Evolutionary conservation across 2,888 invertebrate species (phyloP), one percentile per base, ranked within the genome.

Genomic region (Tanypteryx hageni): DNA sequence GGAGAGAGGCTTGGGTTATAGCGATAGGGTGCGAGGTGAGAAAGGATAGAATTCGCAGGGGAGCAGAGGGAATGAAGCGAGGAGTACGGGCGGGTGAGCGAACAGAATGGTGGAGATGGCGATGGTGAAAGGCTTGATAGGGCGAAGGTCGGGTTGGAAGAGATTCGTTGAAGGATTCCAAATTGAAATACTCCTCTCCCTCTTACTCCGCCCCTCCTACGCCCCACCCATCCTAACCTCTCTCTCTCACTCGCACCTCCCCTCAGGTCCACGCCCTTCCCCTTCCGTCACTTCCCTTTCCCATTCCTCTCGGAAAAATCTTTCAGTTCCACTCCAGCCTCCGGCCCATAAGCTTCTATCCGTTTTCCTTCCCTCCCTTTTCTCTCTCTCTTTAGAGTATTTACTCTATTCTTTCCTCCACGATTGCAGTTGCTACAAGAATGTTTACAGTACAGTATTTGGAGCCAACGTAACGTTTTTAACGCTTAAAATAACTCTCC

Each of bases 81-180:
- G 68, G 68, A n/a, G 22, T 68, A 22, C 44, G 44, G 44, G 5
- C 44, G 44, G 68, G 22, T 68, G 68, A 18, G 10, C 18, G 22
- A 22, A 22, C n/a, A 68, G 68, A 22, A 68, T 68, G 64, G 64
- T 44, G 44, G 64, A 64, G 64, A 64, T 64, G 64, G 64, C 64
- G 64, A 22, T 68, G 76, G 22, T 27, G 27, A 76, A 76, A 27
- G 76, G 27, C 27, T 76, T 76, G 76, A 76, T 76, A 27, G 76
- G 22, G 76, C 22, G 27, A 27, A 76, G 76, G 76, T 76, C 22
- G 76, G 22, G 22, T 76, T 14, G 27, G 76, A 76, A 68, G 68
- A 68, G 68, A 68, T 68, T 68, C 68, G 68, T 68, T 68, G 68
- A 68, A 76, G 76, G 76, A 76, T 76, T 76, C 76, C 76, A 76